Conservation (phyloP, 2,113 vertebrate species). For the Paramisgurnus dabryanus region DNA sequence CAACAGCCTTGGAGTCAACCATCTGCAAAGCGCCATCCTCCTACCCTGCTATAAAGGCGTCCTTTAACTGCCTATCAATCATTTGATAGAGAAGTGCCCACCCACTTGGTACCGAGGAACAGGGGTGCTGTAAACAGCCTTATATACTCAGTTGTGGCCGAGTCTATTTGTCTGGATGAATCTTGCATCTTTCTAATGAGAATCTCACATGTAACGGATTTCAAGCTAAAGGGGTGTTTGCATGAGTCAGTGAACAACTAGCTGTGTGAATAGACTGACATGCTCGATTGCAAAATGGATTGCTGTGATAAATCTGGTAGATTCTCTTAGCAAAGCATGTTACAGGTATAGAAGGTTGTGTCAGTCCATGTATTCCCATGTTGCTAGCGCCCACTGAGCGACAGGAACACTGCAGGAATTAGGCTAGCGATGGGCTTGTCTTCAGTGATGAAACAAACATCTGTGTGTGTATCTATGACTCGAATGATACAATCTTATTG, state of each 20-base stretch:
- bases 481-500: too few species aligned
- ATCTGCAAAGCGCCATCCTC: constrained; percentile 67
- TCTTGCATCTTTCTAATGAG: background rate
- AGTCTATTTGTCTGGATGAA: background rate
- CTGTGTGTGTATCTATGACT: too few species aligned
- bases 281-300: too few species aligned
- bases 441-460: too few species aligned
- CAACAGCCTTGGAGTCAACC: constrained; percentile 80
- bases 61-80: constrained; percentile 74
- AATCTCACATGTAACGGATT: background rate
- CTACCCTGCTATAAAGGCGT: constrained; percentile 71
- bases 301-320: too few species aligned
- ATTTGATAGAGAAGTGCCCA: constrained; percentile 66
- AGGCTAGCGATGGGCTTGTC: too few species aligned
- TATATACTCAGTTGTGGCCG: background rate
- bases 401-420: too few species aligned
- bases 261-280: too few species aligned
- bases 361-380: too few species aligned
- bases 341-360: too few species aligned
- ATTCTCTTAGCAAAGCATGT: too few species aligned
- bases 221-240: background rate
- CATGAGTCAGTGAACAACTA: background rate
- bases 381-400: too few species aligned
- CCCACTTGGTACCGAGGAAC: constrained; percentile 66
- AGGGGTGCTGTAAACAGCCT: constrained; percentile 52